Evolutionary conservation across 1,140 invertebrate species (phyloP).

Genomic region (Apocrypta bakeri): DNA sequence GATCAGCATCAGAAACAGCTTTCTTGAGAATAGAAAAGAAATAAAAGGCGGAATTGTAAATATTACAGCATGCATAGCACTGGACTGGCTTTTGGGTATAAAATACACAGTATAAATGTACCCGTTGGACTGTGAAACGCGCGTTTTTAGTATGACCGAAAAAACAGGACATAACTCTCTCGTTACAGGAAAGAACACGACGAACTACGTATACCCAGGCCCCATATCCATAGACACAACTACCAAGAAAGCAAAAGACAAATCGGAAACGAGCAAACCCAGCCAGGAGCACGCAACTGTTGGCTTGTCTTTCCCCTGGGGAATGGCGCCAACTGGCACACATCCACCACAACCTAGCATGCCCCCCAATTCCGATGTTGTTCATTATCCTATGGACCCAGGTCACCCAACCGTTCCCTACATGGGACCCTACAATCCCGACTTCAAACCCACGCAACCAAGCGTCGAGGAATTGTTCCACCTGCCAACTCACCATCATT

Average conservation of each 20-base stretch:
- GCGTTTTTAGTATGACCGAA: constrained; percentile 19
- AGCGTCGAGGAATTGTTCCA: constrained; percentile 68
- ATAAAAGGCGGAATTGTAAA: constrained; percentile 59
- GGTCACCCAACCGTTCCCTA: constrained; percentile 68
- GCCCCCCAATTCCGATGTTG: constrained; percentile 48
- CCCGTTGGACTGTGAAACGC: no score
- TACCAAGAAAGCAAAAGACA: constrained; percentile 59
- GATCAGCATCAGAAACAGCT: no score
- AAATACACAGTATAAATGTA: no score
- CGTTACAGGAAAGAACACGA: constrained; percentile 70
- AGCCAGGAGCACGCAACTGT: constrained; percentile 56
- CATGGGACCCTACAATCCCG: constrained; percentile 72
- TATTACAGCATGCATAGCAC: constrained; percentile 62
- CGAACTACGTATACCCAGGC: constrained; percentile 59
- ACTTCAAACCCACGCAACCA: constrained; percentile 67
- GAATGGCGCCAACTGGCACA: not conserved
- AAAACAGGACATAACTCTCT: constrained; percentile 52
- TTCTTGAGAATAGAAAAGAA: no score
- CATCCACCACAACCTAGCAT: constrained; percentile 35
- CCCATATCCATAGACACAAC: constrained; percentile 61
- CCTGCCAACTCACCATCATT: constrained; percentile 55
- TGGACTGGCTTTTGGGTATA: constrained; percentile 46
- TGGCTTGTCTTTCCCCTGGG: not conserved
- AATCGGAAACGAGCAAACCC: constrained; percentile 56
- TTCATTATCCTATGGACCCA: constrained; percentile 71